Evolutionary conservation across 2,113 vertebrate genomes (phyloP).

Genomic region (Sceloporus tristichus): DNA sequence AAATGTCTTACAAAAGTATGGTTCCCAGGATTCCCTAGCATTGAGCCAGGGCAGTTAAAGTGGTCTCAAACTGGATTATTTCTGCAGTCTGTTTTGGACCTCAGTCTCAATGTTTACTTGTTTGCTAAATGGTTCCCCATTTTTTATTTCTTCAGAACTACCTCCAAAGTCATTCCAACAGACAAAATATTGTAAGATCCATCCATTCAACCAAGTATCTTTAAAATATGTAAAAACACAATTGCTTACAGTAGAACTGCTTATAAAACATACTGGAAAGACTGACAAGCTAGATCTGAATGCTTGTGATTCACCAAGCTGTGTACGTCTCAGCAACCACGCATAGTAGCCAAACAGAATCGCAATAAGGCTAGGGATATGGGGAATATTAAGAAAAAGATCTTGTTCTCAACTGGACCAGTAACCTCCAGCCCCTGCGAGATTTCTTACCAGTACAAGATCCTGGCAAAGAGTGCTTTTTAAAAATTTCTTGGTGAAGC

Average conservation of each 20-base stretch:
- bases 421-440: no score
- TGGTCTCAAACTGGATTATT: no score
- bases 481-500: no score
- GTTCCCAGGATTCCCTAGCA: no score
- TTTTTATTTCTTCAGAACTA: not conserved
- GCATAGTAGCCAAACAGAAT: not conserved
- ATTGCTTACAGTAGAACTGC: not conserved
- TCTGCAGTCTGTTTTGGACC: no score
- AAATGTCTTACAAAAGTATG: no score
- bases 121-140: not conserved
- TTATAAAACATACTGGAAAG: not conserved
- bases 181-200: not conserved
- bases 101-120: not conserved
- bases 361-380: no score
- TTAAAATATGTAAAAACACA: not conserved
- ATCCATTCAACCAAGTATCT: not conserved
- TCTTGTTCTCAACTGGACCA: no score
- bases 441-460: no score
- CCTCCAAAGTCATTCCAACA: not conserved
- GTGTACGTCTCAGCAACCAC: not conserved
- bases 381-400: no score
- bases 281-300: not conserved
- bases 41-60: no score
- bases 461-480: no score
- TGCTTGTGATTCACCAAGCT: not conserved